Base-by-base conservation (phyloP, 2,888 invertebrate species). In the Cynaeus angustus region DNA sequence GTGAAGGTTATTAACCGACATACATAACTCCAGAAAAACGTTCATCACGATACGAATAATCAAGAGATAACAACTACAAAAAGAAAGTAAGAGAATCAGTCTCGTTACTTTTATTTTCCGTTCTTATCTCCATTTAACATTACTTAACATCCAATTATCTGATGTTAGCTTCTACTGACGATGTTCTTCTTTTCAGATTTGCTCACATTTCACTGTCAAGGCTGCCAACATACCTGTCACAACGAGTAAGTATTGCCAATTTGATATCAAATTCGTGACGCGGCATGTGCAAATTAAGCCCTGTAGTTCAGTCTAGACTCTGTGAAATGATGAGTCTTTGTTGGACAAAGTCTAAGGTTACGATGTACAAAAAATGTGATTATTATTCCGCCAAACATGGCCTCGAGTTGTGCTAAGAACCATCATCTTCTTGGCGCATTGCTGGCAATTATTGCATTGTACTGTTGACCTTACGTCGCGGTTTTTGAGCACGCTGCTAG, bases 211-310 rank as follows among this genome's bases (percentile, higher is more conserved):
- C 73, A 74, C 77, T 75, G 75, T 75, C 68, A 70, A 76, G 64
- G 79, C 80, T 75, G 81, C 81, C 72, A 82, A 82, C 68, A 77
- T 82, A 65, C 82, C 81, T 5, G 71, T 73, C 45, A 76, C 76
- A 28, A 78, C 78, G 30, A 75, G 78, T 78, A 75, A 77, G 77
- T 78, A 66, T 37, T 52, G 45, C 9, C 16, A 45, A 38, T 62
- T 12, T 6, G 28, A 53, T 33, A 56, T 43, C 10, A 12, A 9
- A 65, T 58, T 64, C 52, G 46, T 53, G 37, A 21, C 16, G 68
- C 59, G 67, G 43, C 45, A 10, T 59, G 30, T 3, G 14, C 50
- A 38, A 50, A 48, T 48, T 50, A 50, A 46, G 14, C 26, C 48
- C 48, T 55, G n/a, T n/a, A 38, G 13, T 1, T 16, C 9, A 10